phyloP scores from a whole-genome alignment of 2,113 vertebrate species.

The Gorsachius goisagi region DNA sequence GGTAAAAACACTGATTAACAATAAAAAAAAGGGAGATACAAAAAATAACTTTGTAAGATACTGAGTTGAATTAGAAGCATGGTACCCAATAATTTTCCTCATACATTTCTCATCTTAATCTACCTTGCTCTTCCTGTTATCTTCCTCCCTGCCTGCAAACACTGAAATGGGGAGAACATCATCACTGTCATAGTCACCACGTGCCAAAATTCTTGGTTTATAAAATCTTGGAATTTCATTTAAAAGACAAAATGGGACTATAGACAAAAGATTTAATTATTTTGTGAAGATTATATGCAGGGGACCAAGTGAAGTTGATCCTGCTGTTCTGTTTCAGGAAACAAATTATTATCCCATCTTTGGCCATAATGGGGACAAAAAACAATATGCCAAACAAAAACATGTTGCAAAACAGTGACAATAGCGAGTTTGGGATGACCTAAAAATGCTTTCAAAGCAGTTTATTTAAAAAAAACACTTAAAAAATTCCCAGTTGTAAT shows the following conservation, averaged over 20 bases:
- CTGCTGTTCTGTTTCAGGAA: neutral
- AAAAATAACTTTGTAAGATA: neutral
- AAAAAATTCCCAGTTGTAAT: neutral
- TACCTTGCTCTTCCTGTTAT: neutral
- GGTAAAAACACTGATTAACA: neutral
- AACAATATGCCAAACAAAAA: fast-evolving
- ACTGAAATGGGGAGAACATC: neutral
- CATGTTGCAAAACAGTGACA: neutral
- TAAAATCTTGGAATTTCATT: neutral
- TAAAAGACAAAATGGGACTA: neutral
- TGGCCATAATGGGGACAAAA: neutral
- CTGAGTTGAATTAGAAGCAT: neutral
- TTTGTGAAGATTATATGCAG: neutral
- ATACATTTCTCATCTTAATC: neutral
- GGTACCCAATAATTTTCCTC: neutral
- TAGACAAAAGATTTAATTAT: neutral
- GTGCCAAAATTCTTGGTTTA: neutral
- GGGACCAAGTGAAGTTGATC: neutral
- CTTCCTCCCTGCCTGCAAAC: neutral
- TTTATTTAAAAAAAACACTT: neutral
- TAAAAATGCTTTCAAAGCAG: neutral
- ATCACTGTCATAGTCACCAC: neutral
- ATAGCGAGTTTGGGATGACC: neutral
- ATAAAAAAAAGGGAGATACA: neutral
- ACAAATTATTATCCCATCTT: neutral